Percentiles rank a stretch among this genome's conserved stretches.
Conservation (phyloP, 1,140 invertebrate genomes). For the Aporrectodea caliginosa region DNA sequence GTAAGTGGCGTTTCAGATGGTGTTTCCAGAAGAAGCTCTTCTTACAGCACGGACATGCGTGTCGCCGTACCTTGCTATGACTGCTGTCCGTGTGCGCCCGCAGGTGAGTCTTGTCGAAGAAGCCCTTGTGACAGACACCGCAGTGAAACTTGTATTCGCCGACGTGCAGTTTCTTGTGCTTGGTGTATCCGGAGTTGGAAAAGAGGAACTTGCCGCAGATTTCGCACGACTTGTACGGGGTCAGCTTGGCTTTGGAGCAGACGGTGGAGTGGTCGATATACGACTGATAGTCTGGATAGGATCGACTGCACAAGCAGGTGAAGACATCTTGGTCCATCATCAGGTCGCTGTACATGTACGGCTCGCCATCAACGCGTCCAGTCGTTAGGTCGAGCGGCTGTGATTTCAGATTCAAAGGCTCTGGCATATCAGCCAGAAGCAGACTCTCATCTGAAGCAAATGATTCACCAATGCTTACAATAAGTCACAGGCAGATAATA, state of each 20-base stretch:
- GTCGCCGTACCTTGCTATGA: conserved; percentile 28
- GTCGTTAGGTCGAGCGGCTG: conserved; percentile 21
- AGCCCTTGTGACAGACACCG: conserved; percentile 28
- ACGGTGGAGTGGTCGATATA: conserved; percentile 15
- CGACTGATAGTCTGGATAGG: conserved; percentile 25
- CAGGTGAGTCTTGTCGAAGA: conserved; percentile 32
- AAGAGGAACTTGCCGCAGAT: conserved; percentile 32
- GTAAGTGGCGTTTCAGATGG: conserved; percentile 28
- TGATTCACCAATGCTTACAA: background rate
- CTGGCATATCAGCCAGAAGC: background rate
- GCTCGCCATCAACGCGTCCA: background rate
- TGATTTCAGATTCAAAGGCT: conserved; percentile 19
- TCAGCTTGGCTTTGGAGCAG: conserved; percentile 25
- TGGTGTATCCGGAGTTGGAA: conserved; percentile 30
- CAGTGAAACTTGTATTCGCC: conserved; percentile 29
- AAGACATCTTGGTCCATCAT: too few species aligned
- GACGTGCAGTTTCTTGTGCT: conserved; percentile 32
- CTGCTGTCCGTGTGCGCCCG: conserved; percentile 29
- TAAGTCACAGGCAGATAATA: too few species aligned
- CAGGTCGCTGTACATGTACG: conserved; percentile 3
- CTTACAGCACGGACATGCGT: conserved; percentile 23
- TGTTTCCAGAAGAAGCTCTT: conserved; percentile 35
- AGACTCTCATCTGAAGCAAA: background rate
- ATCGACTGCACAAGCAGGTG: conserved; percentile 16
- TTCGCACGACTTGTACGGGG: conserved; percentile 31